Evolutionary conservation across 2,797 vertebrate species (phyloP).

Genomic region (Odontamblyopus rebecca): DNA sequence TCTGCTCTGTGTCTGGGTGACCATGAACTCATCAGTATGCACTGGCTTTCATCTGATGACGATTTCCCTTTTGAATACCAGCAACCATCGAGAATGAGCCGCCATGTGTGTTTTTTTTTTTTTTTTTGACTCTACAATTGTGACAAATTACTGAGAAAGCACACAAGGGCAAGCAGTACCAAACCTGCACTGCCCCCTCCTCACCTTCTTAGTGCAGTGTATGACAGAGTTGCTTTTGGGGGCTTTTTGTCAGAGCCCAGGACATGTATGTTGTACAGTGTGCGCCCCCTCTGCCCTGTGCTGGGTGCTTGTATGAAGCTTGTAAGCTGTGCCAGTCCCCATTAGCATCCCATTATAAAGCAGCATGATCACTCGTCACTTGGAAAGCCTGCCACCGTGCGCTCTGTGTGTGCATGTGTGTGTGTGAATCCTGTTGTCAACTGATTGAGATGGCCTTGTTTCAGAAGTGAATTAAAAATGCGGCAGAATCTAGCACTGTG

Average conservation of each 20-base stretch:
- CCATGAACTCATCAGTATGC: slow-evolving; percentile 60
- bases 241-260: slow-evolving; percentile 46
- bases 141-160: slow-evolving; percentile 29
- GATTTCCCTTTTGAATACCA: slow-evolving; percentile 32
- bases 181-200: slow-evolving; percentile 5
- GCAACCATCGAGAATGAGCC: slow-evolving; percentile 6
- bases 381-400: slow-evolving; percentile 68
- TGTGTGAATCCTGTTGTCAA: slow-evolving; percentile 56
- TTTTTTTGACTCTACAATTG: slow-evolving; percentile 9
- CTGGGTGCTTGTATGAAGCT: slow-evolving; percentile 58
- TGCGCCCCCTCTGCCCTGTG: slow-evolving; percentile 32
- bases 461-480: slow-evolving; percentile 38
- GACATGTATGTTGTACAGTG: slow-evolving; percentile 54
- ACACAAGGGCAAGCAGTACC: slow-evolving; percentile 18
- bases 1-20: slow-evolving; percentile 51
- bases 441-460: slow-evolving; percentile 69
- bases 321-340: slow-evolving; percentile 72
- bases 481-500: slow-evolving; percentile 43
- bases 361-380: slow-evolving; percentile 74
- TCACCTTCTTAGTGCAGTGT: slow-evolving; percentile 19
- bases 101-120: slow-evolving; percentile 8
- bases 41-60: slow-evolving; percentile 53
- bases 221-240: slow-evolving; percentile 38
- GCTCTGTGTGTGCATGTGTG: slow-evolving; percentile 28
- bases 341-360: slow-evolving; percentile 77